These are phyloP conservation scores for Nasonia giraulti DNA, from an alignment of 1,140 invertebrate species.

Conservation along the genomic window DNA sequence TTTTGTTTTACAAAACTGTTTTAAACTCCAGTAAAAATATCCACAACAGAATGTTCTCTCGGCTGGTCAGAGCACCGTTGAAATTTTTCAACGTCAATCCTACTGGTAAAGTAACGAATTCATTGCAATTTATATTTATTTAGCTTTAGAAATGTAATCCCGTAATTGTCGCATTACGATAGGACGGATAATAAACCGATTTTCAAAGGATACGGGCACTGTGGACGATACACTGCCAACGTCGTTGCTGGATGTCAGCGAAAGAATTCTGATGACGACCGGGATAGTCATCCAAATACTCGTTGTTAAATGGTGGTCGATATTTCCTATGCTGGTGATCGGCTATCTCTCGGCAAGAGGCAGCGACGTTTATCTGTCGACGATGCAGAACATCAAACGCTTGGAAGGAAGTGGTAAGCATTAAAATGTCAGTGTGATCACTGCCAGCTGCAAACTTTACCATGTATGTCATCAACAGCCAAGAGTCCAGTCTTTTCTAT, in stretches of 20 bases:
- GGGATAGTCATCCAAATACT: slow-evolving; percentile 34
- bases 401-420: slow-evolving; percentile 38
- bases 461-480: slow-evolving; percentile 65
- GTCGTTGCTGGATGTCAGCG: slow-evolving; percentile 72
- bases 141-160: not conserved
- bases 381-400: slow-evolving; percentile 14
- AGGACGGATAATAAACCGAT: slow-evolving; percentile 71
- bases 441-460: not conserved
- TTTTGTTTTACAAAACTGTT: slow-evolving; percentile 5
- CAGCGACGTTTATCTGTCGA: slow-evolving; percentile 24
- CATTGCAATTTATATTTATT: not conserved
- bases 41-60: slow-evolving; percentile 79
- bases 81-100: slow-evolving; percentile 74
- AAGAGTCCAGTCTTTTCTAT: slow-evolving; percentile 86
- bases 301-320: slow-evolving; percentile 47
- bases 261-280: slow-evolving; percentile 56
- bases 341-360: not conserved
- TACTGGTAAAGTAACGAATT: not conserved
- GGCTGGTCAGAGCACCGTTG: slow-evolving; percentile 72
- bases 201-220: slow-evolving; percentile 63
- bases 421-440: not conserved
- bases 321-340: slow-evolving; percentile 34
- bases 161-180: slow-evolving; percentile 66
- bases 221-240: slow-evolving; percentile 60
- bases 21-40: slow-evolving; percentile 67